Conservation (phyloP, 1,140 invertebrate species). For the Homarus americanus region DNA sequence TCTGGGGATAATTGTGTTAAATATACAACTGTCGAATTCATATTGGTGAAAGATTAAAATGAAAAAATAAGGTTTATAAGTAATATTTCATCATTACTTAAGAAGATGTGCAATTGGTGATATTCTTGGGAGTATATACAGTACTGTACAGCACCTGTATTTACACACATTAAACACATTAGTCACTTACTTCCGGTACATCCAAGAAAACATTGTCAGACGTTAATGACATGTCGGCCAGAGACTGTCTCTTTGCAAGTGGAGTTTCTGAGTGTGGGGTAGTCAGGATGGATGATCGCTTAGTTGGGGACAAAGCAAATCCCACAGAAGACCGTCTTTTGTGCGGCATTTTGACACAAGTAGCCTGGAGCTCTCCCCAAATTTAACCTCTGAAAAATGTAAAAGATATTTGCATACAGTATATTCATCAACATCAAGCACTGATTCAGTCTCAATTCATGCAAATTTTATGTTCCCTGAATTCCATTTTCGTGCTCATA, state of each 20-base stretch:
- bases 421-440: no score
- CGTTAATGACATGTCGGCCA: background rate
- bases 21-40: no score
- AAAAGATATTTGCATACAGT: no score
- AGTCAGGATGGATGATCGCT: background rate
- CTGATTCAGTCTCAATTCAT: no score
- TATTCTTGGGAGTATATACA: background rate
- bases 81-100: no score
- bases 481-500: no score
- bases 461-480: no score
- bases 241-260: background rate
- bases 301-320: slow-evolving; percentile 24
- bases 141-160: background rate
- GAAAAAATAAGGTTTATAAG: no score
- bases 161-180: no score
- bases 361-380: background rate
- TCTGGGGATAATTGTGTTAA: no score
- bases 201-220: slow-evolving; percentile 35
- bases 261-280: background rate
- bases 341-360: slow-evolving; percentile 1
- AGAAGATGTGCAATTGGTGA: no score
- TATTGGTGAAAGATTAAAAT: no score
- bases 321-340: background rate
- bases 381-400: background rate
- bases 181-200: slow-evolving; percentile 33